These are phyloP conservation scores for Steromphala cineraria DNA, from an alignment of 2,888 invertebrate species.

Conservation along the genomic window DNA sequence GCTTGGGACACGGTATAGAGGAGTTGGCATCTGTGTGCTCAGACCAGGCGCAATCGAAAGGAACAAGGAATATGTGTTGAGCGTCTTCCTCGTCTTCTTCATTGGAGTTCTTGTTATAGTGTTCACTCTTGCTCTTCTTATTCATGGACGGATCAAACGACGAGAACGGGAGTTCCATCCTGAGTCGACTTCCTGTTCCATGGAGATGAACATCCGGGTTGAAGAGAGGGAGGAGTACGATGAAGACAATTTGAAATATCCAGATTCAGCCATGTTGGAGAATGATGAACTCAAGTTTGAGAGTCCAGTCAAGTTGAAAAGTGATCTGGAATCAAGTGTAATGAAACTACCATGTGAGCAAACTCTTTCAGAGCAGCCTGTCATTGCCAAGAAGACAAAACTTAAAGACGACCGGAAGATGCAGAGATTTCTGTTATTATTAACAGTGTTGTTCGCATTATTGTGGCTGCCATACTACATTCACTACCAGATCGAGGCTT, in stretches of 20 bases:
- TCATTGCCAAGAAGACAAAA: neutral
- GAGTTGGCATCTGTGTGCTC: neutral
- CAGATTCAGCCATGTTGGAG: slow-evolving; percentile 7
- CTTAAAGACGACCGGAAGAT: neutral
- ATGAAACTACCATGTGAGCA: neutral
- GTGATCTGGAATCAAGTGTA: neutral
- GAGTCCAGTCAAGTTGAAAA: neutral
- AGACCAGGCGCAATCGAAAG: neutral
- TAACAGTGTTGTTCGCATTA: neutral
- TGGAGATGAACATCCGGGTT: slow-evolving; percentile 16
- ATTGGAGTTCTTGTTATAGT: neutral
- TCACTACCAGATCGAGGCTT: slow-evolving; percentile 11
- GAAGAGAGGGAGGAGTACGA: neutral
- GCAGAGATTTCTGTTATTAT: neutral
- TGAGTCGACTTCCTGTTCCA: neutral
- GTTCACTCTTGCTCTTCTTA: neutral
- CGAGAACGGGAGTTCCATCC: neutral
- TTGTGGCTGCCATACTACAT: slow-evolving; percentile 6
- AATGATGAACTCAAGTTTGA: neutral
- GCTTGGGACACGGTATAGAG: neutral
- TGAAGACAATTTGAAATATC: slow-evolving; percentile 3
- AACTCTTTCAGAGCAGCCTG: neutral
- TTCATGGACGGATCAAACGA: neutral
- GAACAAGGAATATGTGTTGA: neutral
- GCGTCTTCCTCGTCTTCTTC: neutral